These are phyloP conservation scores for Pelodiscus sinensis DNA, from an alignment of 2,113 vertebrate species.

Conservation along the genomic window DNA sequence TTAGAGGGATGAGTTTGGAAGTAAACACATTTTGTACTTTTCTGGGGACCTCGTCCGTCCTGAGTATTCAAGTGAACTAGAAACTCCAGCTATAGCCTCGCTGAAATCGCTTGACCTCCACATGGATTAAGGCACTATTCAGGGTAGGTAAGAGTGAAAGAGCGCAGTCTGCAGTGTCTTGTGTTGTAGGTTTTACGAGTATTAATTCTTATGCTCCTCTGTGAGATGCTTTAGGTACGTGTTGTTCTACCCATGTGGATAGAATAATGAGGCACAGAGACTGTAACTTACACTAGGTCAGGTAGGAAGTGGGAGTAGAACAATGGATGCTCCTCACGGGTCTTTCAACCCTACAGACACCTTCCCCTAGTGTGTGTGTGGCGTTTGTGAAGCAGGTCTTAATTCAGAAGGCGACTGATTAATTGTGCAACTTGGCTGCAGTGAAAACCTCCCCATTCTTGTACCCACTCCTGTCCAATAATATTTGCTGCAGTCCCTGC, in stretches of 20 bases:
- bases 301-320: fast-evolving
- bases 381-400: neutral
- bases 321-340: neutral
- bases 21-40: neutral
- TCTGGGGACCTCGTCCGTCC: neutral
- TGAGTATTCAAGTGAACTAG: neutral
- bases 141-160: neutral
- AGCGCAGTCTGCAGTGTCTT: neutral
- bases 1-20: neutral
- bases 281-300: neutral
- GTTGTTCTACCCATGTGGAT: neutral
- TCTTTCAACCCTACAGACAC: fast-evolving
- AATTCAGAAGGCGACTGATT: neutral
- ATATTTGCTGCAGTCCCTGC: neutral
- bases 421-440: neutral
- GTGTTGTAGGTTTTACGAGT: neutral
- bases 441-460: neutral
- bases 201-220: neutral
- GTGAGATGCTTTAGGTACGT: neutral
- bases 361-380: neutral
- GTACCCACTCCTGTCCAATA: neutral
- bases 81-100: neutral
- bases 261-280: neutral
- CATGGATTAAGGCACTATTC: neutral
- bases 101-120: neutral